These are phyloP conservation scores for Zonitis immaculata DNA, from an alignment of 2,888 invertebrate species.

Conservation along the genomic window DNA sequence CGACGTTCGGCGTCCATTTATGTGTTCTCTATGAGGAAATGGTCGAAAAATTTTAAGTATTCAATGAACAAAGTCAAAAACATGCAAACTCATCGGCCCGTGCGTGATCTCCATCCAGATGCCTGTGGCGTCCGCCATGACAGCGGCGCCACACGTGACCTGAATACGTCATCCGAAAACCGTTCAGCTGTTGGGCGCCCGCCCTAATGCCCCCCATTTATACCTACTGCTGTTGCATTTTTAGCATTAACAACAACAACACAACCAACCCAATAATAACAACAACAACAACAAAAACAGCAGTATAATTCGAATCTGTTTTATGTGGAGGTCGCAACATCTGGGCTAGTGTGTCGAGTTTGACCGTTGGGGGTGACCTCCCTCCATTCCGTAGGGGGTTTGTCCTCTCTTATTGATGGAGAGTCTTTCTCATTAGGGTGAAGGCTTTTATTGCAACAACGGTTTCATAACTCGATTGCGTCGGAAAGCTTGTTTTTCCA, in stretches of 20 bases:
- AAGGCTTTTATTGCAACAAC: constrained; percentile 15
- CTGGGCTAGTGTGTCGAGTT: not conserved
- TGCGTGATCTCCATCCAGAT: constrained; percentile 30
- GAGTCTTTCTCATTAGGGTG: constrained; percentile 10
- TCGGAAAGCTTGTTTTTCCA: constrained; percentile 17
- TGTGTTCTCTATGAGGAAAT: not conserved
- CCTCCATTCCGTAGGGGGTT: not conserved
- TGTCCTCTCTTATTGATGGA: not conserved
- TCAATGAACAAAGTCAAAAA: constrained; percentile 25
- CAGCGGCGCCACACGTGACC: constrained; percentile 36
- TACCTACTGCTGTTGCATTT: constrained; percentile 10
- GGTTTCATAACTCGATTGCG: constrained; percentile 17
- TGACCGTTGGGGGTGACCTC: not conserved
- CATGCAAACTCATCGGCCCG: constrained; percentile 32
- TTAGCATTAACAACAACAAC: constrained; percentile 3
- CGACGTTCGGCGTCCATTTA: not conserved
- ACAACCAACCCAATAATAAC: no score
- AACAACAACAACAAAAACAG: no score
- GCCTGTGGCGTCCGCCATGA: constrained; percentile 30
- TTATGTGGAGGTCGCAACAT: not conserved
- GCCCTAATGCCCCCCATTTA: constrained; percentile 16
- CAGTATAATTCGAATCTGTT: not conserved
- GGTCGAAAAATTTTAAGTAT: constrained; percentile 17
- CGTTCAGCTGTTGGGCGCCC: constrained; percentile 17
- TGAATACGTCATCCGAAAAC: constrained; percentile 25